Conservation (phyloP, 2,888 invertebrate genomes). For the Conus canariensis region DNA sequence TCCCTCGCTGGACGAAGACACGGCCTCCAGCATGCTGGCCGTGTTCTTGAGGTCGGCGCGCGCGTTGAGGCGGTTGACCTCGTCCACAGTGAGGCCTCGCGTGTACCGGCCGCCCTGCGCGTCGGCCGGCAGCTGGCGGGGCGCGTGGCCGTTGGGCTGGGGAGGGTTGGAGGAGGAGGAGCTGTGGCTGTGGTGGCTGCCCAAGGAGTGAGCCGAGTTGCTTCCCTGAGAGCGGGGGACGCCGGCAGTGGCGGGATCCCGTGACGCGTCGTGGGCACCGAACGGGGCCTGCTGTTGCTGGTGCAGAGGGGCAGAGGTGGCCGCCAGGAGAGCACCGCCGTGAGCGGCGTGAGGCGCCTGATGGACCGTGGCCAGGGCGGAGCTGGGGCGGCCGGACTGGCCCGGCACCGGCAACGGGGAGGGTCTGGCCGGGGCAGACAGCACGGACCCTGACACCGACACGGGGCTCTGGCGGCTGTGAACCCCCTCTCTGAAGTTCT, state of each 20-base stretch:
- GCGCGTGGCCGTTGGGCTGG: constrained; percentile 23
- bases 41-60: constrained; percentile 92
- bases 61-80: constrained; percentile 93
- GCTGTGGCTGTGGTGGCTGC: constrained; percentile 70
- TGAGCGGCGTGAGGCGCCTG: constrained; percentile 41
- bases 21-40: constrained; percentile 94
- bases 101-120: constrained; percentile 8
- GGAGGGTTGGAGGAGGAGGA: constrained; percentile 55
- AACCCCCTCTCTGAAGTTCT: constrained; percentile 45
- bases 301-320: constrained; percentile 42
- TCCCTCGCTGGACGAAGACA: constrained; percentile 86
- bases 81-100: constrained; percentile 91
- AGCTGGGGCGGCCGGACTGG: constrained; percentile 63
- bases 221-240: constrained; percentile 58
- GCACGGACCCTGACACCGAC: constrained; percentile 51
- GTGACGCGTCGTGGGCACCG: constrained; percentile 53
- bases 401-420: constrained; percentile 55
- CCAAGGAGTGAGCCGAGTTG: constrained; percentile 69
- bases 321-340: constrained; percentile 13
- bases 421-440: constrained; percentile 55
- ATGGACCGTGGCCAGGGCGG: constrained; percentile 54
- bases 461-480: constrained; percentile 49
- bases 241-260: neutral
- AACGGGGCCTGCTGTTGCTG: constrained; percentile 62
- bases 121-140: neutral